Base-by-base conservation (phyloP, 1,140 invertebrate genomes). In the Drosophila bocki region DNA sequence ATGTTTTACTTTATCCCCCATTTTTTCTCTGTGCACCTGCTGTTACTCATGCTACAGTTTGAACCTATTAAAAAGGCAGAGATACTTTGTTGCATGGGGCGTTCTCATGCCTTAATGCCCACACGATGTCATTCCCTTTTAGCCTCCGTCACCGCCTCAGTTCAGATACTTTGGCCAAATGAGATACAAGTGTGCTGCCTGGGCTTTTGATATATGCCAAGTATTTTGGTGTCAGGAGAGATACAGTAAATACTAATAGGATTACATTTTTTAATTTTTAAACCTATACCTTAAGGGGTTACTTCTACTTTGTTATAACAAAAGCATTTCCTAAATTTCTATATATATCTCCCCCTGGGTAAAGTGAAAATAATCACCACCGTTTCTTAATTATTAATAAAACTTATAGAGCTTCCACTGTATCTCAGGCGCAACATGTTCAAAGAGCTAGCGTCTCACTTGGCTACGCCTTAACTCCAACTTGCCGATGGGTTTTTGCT, bases 11-110 rank as follows among this genome's bases (percentile, higher is more conserved):
- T 26, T 26, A 19, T 5, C 17, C 12, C 1, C 0, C 7, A 13
- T 53, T 37, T 54, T 54, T 1, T 37, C 33, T 37, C 4, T 13
- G 2, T 54, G 68, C 41, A 44, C 39, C 53, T 41, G 42, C 51
- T 80, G 81, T 82, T 75, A 70, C 75, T 71, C 65, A 62, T 70
- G 82, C 69, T 37, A 75, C 78, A 68, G 58, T 74, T 81, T 82
- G 75, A 83, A 87, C 71, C 71, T 87, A 87, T 88, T 88, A 82
- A 79, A 75, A 76, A 76, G 81, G 75, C 77, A 72, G 64, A 77
- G 64, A 60, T 71, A 85, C 82, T 85, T 81, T 80, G 61, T 71
- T 78, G 74, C 69, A 61, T 62, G 63, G 48, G 70, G 74, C 72
- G 68, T 42, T 39, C 67, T 77, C 37, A 42, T 44, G 74, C 67